Evolutionary conservation across 1,140 invertebrate species (phyloP).

Genomic region (Aphelenchoides fujianensis): DNA sequence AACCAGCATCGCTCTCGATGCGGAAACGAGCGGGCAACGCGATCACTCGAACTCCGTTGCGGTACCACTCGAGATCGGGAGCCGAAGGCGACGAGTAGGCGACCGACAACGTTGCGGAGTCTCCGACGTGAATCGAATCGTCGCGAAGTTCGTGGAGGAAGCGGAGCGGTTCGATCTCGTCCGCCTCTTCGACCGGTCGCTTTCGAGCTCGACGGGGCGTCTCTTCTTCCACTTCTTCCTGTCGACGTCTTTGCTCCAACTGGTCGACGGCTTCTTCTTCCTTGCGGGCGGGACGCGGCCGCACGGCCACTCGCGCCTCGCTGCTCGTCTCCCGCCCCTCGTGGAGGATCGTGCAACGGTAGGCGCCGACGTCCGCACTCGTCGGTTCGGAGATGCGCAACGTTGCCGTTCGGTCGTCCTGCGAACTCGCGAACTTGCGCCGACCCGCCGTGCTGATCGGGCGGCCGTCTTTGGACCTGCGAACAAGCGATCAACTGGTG

Average conservation of each 20-base stretch:
- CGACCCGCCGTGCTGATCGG: slow-evolving; percentile 21
- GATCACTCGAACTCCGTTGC: slow-evolving; percentile 12
- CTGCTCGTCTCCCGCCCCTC: neutral
- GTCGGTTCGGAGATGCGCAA: slow-evolving; percentile 2
- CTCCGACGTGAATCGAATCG: slow-evolving; percentile 3
- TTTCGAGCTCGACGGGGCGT: neutral
- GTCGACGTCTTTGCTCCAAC: neutral
- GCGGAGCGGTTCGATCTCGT: slow-evolving; percentile 14
- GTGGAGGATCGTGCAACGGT: slow-evolving; percentile 17
- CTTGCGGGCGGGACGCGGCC: neutral
- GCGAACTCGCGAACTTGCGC: slow-evolving; percentile 6
- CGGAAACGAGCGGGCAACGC: neutral
- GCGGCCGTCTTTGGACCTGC: slow-evolving; percentile 23
- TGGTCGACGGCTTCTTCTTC: neutral
- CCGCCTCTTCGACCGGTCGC: neutral
- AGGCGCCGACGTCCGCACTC: neutral
- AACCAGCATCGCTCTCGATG: neutral
- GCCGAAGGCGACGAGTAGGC: neutral
- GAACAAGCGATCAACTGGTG: slow-evolving; percentile 2
- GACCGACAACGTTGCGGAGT: slow-evolving; percentile 12
- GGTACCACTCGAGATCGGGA: slow-evolving; percentile 4
- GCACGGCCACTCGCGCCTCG: slow-evolving; percentile 17
- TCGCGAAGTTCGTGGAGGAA: slow-evolving; percentile 17
- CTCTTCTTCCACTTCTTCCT: slow-evolving; percentile 17
- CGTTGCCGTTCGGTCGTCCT: slow-evolving; percentile 10